Conservation (phyloP, 2,113 vertebrate species). For the Rhea americana region DNA sequence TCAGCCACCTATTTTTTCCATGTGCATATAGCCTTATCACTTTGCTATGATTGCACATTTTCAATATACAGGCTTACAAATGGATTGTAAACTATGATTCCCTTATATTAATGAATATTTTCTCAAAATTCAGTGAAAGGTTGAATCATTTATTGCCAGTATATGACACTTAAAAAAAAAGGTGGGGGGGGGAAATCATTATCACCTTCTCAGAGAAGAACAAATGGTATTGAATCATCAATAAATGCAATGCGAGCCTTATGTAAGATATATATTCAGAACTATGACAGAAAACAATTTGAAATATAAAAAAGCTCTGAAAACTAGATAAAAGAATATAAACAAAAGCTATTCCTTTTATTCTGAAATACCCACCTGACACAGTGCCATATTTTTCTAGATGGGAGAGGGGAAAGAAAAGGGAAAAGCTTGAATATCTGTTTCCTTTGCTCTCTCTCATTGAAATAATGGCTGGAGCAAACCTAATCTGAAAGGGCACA, state of each 20-base stretch:
- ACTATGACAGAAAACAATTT: constrained; percentile 10
- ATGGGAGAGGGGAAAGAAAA: constrained; percentile 19
- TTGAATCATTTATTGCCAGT: not conserved
- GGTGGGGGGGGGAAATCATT: not conserved
- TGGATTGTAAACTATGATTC: not conserved
- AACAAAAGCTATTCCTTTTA: constrained; percentile 37
- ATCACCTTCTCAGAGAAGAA: not conserved
- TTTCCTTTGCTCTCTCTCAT: not conserved
- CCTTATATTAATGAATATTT: not conserved
- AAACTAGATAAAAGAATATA: constrained; percentile 24
- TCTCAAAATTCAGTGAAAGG: not conserved
- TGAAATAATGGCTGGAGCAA: constrained; percentile 30
- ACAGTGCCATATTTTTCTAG: constrained; percentile 40
- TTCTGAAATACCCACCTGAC: constrained; percentile 22
- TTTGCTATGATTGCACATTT: not conserved
- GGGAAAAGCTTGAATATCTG: not conserved
- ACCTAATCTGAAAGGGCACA: constrained; percentile 1
- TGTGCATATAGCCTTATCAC: not conserved
- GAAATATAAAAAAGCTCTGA: not conserved
- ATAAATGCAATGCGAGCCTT: not conserved
- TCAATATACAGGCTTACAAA: not conserved
- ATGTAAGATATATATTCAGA: not conserved
- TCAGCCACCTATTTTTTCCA: not conserved
- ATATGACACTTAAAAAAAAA: not conserved
- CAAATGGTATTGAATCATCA: constrained; percentile 13